Percentiles rank a stretch among this genome's conserved stretches.
phyloP scores from a whole-genome alignment of 2,797 vertebrate species.

The Fistularia commersonii region DNA sequence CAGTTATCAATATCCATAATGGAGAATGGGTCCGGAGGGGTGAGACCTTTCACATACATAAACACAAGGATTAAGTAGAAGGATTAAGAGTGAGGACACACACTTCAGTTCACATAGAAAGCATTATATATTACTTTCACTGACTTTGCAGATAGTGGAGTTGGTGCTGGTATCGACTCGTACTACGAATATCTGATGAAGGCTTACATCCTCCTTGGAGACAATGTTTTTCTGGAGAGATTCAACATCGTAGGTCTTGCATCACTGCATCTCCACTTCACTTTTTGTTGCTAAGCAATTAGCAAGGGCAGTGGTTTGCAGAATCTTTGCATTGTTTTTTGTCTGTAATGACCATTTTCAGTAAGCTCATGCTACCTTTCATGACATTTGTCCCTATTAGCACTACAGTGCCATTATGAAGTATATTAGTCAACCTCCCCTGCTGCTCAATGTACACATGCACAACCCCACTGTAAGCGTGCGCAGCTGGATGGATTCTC shows the following conservation, averaged over 20 bases:
- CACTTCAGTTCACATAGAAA: too few species aligned
- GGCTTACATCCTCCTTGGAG: constrained; percentile 82
- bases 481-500: constrained; percentile 84
- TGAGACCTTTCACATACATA: constrained; percentile 31
- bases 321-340: not conserved
- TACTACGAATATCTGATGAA: constrained; percentile 87
- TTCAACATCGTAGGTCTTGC: constrained; percentile 76
- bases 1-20: constrained; percentile 84
- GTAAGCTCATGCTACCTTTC: constrained; percentile 1
- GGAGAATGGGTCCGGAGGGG: constrained; percentile 83
- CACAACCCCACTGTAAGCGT: constrained; percentile 83
- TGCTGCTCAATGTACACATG: constrained; percentile 85
- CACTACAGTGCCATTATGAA: constrained; percentile 87
- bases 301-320: not conserved
- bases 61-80: not conserved
- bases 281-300: too few species aligned
- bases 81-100: too few species aligned
- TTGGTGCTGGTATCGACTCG: constrained; percentile 83
- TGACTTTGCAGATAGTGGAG: constrained; percentile 74
- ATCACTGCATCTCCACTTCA: not conserved
- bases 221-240: constrained; percentile 78
- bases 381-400: constrained; percentile 51
- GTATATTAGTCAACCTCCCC: constrained; percentile 83
- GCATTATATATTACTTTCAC: too few species aligned
- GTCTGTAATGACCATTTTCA: too few species aligned